phyloP scores from a whole-genome alignment of 2,113 vertebrate genomes.

The Phyllostomus hastatus region DNA sequence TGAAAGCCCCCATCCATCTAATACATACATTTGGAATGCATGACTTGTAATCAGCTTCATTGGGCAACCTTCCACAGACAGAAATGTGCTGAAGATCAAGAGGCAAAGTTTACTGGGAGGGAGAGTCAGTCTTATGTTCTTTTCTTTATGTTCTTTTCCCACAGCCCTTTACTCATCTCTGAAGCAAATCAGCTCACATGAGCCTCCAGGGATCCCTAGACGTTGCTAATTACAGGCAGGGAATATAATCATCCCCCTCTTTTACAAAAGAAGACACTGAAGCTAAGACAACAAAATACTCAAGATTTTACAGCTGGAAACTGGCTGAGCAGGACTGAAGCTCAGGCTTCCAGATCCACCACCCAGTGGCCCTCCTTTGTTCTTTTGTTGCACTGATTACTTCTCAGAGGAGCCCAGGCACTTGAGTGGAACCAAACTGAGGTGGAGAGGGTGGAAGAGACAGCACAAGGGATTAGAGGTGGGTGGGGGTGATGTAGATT shows the following conservation, averaged over 20 bases:
- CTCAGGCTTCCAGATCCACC: background rate
- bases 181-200: background rate
- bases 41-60: background rate
- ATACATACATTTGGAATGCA: background rate
- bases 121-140: background rate
- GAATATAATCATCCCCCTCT: background rate
- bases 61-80: background rate
- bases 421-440: background rate
- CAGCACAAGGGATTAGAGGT: background rate
- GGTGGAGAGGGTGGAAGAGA: background rate
- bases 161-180: background rate
- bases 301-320: background rate
- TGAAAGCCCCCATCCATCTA: background rate
- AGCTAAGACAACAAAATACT: background rate
- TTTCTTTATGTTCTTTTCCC: no score
- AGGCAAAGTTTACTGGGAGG: background rate
- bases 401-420: background rate
- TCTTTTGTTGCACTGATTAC: background rate
- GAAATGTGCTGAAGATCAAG: background rate
- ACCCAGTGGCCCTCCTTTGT: background rate
- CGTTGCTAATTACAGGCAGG: background rate
- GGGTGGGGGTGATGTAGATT: no score
- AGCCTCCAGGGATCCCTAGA: background rate
- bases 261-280: background rate
- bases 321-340: background rate